Evolutionary conservation across 2,113 vertebrate species (phyloP), one percentile per base, ranked within the genome.

Genomic region (Arothron firmamentum): DNA sequence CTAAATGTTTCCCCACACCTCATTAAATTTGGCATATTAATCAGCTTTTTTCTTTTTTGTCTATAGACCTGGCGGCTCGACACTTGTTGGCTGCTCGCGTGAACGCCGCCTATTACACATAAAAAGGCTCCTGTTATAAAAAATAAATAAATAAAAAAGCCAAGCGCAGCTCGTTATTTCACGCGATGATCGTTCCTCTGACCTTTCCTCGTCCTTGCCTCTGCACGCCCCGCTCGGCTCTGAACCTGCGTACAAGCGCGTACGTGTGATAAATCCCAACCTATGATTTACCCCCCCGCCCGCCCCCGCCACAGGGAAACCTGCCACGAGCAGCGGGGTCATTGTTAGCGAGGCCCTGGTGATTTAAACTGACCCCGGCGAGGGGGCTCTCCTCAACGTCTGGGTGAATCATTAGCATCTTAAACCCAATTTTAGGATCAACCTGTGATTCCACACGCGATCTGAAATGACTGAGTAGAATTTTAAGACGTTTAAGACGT

Each of bases 201-300:
- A 84, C 80, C 84, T 83, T 64, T 67, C 68, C 34, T 57, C 5
- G 74, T 75, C 78, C 77, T 83, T 82, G 80, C 42, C 67, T 68
- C 59, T 18, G 49, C 63, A 19, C 62, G 38, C 59, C 46, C 18
- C 21, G 68, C 75, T 52, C 50, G 70, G 62, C 67, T 52, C 3
- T 72, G 71, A 85, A 79, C 71, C 52, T 70, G 67, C 58, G 60
- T 83, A 87, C 75, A 79, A 68, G 80, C 81, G 75, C 72, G 80
- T 49, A 56, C 31, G 52, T 73, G 76, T 81, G 72, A 87, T 87
- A 80, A 85, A 87, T 83, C 79, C 72, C 53, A 52, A 51, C 59
- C 18, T 1, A 19, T 74, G 77, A 84, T 84, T 83, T 77, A 82
- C 80, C 76, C 59, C 34, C 31, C 13, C 52, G 34, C 56, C 51